These are phyloP conservation scores for Xestobium rufovillosum DNA, from an alignment of 2,888 invertebrate genomes.

Conservation along the genomic window DNA sequence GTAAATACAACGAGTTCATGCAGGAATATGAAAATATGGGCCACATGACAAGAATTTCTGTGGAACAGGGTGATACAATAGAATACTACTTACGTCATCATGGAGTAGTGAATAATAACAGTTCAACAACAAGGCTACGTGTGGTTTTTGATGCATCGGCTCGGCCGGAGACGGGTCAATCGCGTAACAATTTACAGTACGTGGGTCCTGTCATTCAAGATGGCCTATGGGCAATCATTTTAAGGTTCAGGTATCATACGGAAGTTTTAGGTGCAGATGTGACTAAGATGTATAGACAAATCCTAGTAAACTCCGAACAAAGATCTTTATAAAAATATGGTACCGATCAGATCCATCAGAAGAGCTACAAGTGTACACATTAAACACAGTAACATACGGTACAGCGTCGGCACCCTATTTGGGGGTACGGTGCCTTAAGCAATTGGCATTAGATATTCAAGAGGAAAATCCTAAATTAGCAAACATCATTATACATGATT, in stretches of 20 bases:
- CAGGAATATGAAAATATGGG: conserved; percentile 21
- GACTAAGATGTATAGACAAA: conserved; percentile 10
- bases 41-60: conserved; percentile 24
- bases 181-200: too few relatives aligned
- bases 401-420: conserved; percentile 11
- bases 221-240: conserved; percentile 1
- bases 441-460: not conserved
- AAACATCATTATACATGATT: not conserved
- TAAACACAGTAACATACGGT: too few relatives aligned
- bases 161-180: too few relatives aligned
- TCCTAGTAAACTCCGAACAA: not conserved
- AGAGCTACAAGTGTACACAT: too few relatives aligned
- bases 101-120: too few relatives aligned
- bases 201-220: conserved; percentile 8
- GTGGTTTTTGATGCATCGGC: too few relatives aligned
- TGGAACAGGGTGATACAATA: too few relatives aligned
- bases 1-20: conserved; percentile 22
- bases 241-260: conserved; percentile 6
- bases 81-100: too few relatives aligned
- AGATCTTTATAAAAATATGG: not conserved
- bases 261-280: conserved; percentile 6
- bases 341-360: not conserved
- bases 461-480: not conserved
- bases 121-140: too few relatives aligned
- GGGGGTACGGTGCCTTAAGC: conserved; percentile 14